phyloP scores from a whole-genome alignment of 2,888 invertebrate genomes.

The Oscheius sp. region DNA sequence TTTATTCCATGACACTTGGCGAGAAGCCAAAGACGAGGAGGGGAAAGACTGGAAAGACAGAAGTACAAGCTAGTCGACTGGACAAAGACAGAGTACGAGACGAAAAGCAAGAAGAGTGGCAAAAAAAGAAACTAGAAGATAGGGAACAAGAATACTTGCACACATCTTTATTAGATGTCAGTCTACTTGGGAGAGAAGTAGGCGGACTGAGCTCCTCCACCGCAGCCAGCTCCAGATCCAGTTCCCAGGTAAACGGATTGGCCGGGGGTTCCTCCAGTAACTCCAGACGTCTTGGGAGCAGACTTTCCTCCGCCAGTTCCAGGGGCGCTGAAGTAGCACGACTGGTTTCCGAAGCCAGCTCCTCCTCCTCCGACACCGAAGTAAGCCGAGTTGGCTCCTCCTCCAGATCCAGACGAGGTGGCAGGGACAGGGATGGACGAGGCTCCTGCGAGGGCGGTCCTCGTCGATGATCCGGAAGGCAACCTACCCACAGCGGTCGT shows the following conservation, averaged over 20 bases:
- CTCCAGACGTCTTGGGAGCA: slow-evolving; percentile 41
- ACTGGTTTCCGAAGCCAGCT: slow-evolving; percentile 42
- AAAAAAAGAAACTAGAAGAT: too few relatives aligned
- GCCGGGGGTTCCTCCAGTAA: slow-evolving; percentile 37
- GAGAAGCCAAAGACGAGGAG: too few relatives aligned
- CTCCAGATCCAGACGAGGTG: slow-evolving; percentile 38
- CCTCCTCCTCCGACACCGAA: slow-evolving; percentile 49
- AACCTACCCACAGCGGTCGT: slow-evolving; percentile 22
- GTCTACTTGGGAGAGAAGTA: slow-evolving; percentile 61
- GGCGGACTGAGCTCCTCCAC: slow-evolving; percentile 56
- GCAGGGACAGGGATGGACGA: slow-evolving; percentile 3
- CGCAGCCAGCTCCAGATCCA: slow-evolving; percentile 40
- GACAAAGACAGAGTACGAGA: too few relatives aligned
- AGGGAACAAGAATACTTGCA: too few relatives aligned
- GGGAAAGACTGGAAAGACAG: too few relatives aligned
- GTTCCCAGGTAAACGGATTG: slow-evolving; percentile 47
- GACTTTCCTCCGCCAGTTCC: slow-evolving; percentile 23
- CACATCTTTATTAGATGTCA: too few relatives aligned
- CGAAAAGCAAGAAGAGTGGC: too few relatives aligned
- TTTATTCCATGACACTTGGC: too few relatives aligned
- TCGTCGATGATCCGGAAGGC: background rate
- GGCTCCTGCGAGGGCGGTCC: slow-evolving; percentile 12
- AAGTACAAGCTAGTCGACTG: too few relatives aligned
- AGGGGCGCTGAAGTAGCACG: slow-evolving; percentile 38
- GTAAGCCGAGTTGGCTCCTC: slow-evolving; percentile 47